phyloP scores from a whole-genome alignment of 2,797 vertebrate genomes.

The Pristis pectinata region DNA sequence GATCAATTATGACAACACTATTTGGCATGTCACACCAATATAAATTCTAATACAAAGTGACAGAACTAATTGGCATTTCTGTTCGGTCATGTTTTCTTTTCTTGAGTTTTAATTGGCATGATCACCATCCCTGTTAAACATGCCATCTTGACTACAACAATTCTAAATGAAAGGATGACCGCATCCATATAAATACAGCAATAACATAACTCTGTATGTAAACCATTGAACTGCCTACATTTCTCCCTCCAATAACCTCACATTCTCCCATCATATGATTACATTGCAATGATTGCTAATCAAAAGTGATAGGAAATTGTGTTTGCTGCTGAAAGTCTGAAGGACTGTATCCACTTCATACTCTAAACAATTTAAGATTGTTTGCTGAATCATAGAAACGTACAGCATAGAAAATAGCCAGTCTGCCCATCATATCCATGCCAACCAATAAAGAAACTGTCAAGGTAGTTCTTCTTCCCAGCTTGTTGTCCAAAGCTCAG shows the following conservation, averaged over 20 bases:
- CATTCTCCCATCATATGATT: neutral
- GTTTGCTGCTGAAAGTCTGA: neutral
- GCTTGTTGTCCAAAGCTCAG: too few relatives aligned
- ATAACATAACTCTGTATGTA: neutral
- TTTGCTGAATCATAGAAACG: neutral
- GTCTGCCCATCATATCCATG: too few relatives aligned
- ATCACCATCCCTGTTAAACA: neutral
- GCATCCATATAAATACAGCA: neutral
- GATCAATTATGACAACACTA: neutral
- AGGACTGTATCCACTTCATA: neutral
- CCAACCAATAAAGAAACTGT: too few relatives aligned
- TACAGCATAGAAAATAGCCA: too few relatives aligned
- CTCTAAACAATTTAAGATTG: neutral
- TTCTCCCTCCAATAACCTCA: neutral
- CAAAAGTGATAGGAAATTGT: neutral
- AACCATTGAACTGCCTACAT: neutral
- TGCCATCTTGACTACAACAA: neutral
- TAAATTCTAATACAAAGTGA: neutral
- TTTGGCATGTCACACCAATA: neutral
- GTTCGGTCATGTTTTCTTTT: neutral
- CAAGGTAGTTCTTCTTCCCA: too few relatives aligned
- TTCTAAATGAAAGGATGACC: neutral
- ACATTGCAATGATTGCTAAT: neutral
- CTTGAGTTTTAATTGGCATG: neutral
- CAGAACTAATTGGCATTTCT: neutral